Percentiles rank a stretch among this genome's conserved stretches.
Evolutionary conservation across 1,140 invertebrate species (phyloP).

Genomic region (Pseudachorutes palmiensis): DNA sequence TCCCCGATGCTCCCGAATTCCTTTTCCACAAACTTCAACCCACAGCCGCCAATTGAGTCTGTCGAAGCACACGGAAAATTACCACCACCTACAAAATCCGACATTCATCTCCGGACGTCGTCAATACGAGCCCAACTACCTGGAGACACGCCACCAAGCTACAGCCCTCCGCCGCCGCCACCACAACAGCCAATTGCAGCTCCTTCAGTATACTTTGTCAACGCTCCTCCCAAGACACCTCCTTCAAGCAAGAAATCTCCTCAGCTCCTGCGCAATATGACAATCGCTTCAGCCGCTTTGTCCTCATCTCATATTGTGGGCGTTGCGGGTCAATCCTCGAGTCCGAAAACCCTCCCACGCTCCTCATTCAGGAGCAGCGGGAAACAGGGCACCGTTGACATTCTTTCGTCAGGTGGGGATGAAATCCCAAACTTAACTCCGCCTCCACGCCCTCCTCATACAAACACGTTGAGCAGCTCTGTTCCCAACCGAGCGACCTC

Average conservation of each 20-base stretch:
- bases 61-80: slow-evolving; percentile 45
- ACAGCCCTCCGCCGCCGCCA: slow-evolving; percentile 32
- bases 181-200: slow-evolving; percentile 27
- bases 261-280: slow-evolving; percentile 36
- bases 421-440: slow-evolving; percentile 36
- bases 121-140: slow-evolving; percentile 19
- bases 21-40: slow-evolving; percentile 32
- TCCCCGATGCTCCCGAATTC: slow-evolving; percentile 23
- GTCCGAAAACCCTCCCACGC: slow-evolving; percentile 35
- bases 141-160: slow-evolving; percentile 31
- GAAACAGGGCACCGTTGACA: slow-evolving; percentile 25
- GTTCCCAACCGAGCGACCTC: slow-evolving; percentile 7
- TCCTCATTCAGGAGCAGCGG: slow-evolving; percentile 12
- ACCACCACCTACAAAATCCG: slow-evolving; percentile 10
- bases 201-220: slow-evolving; percentile 31
- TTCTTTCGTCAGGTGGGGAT: slow-evolving; percentile 17
- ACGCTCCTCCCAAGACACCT: background rate
- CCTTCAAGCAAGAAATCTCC: slow-evolving; percentile 34
- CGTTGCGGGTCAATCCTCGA: slow-evolving; percentile 15
- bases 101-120: slow-evolving; percentile 7
- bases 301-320: slow-evolving; percentile 8
- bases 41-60: background rate
- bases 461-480: slow-evolving; percentile 1
- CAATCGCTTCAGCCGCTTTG: slow-evolving; percentile 23
- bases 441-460: slow-evolving; percentile 37